phyloP scores from a whole-genome alignment of 2,113 vertebrate species.

The Onychostoma macrolepis region DNA sequence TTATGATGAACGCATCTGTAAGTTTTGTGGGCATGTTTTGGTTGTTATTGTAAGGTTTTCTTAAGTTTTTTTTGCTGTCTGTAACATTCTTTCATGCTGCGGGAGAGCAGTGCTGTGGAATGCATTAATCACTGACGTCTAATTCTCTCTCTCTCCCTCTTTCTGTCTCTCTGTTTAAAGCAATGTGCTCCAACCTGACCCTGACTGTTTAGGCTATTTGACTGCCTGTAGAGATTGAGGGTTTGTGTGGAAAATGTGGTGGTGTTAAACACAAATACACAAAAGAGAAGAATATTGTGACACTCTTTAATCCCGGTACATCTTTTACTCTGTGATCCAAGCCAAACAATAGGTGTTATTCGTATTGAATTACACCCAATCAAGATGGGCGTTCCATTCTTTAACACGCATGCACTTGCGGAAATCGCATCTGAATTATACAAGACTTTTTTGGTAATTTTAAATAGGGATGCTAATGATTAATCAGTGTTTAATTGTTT shows the following conservation, averaged over 20 bases:
- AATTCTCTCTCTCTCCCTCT: background rate
- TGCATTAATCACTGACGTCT: constrained; percentile 64
- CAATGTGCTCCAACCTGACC: background rate
- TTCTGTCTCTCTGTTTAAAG: background rate
- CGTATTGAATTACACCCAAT: background rate
- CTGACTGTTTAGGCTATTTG: background rate
- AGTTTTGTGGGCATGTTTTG: background rate
- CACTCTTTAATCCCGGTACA: background rate
- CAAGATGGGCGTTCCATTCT: background rate
- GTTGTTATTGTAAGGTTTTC: background rate
- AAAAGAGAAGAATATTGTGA: background rate
- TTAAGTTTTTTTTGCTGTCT: constrained; percentile 21
- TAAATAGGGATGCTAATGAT: background rate
- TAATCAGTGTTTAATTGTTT: background rate
- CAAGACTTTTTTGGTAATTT: background rate
- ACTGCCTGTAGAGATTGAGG: background rate
- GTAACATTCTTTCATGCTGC: constrained; percentile 44
- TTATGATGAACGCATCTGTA: background rate
- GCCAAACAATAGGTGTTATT: background rate
- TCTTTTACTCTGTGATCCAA: background rate
- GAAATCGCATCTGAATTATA: background rate
- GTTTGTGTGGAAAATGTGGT: background rate
- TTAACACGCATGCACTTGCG: background rate
- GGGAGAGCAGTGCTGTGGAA: constrained; percentile 61
- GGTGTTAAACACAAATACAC: background rate